These are phyloP conservation scores for Rhagoletis zephyria DNA, from an alignment of 1,140 invertebrate species.

Conservation along the genomic window DNA sequence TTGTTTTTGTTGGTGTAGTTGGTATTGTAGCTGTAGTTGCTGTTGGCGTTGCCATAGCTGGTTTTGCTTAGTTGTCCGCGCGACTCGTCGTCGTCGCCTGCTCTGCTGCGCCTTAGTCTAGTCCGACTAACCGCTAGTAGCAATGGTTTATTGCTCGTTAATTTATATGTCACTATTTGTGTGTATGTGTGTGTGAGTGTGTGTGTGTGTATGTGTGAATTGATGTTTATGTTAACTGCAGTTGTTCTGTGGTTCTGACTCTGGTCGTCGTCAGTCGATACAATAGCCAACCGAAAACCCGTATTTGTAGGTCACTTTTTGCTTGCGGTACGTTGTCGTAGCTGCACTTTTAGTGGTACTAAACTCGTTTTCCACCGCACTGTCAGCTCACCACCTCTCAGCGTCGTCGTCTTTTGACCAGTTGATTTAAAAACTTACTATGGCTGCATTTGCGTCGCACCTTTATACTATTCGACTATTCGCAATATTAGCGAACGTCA, in stretches of 20 bases:
- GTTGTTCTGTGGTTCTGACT: not conserved
- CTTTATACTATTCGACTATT: not conserved
- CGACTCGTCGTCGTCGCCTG: constrained; percentile 53
- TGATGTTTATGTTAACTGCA: constrained; percentile 1
- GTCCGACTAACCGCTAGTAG: not conserved
- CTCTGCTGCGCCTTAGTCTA: constrained; percentile 59
- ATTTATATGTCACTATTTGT: not conserved
- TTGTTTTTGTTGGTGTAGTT: constrained; percentile 58
- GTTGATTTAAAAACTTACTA: constrained; percentile 45
- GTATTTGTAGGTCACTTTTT: constrained; percentile 73
- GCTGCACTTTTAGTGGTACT: constrained; percentile 55
- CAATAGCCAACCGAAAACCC: constrained; percentile 61
- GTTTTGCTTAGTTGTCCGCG: not conserved
- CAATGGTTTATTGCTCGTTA: constrained; percentile 34
- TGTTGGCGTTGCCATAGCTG: constrained; percentile 39
- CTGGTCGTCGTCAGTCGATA: constrained; percentile 32
- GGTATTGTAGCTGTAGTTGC: constrained; percentile 58
- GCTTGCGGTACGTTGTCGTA: constrained; percentile 51
- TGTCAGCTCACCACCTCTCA: constrained; percentile 12
- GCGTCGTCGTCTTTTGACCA: not conserved
- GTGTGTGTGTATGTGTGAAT: constrained; percentile 32
- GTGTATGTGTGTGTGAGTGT: constrained; percentile 8
- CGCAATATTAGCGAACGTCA: not conserved
- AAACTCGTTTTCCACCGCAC: constrained; percentile 46
- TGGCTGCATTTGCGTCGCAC: constrained; percentile 28